Evolutionary conservation across 2,113 vertebrate species (phyloP).

Genomic region (Pitta sordida): DNA sequence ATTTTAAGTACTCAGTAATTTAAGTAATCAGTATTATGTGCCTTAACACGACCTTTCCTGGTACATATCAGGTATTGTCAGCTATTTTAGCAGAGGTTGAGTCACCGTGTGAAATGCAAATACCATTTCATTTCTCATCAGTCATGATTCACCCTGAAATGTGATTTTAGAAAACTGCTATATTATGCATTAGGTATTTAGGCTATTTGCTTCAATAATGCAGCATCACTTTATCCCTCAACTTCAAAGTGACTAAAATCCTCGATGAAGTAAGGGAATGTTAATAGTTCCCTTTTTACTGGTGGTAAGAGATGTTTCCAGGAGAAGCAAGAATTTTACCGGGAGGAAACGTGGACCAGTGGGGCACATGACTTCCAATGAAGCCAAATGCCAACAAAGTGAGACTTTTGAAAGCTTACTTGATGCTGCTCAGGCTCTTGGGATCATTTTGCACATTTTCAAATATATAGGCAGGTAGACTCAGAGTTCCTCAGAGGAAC

Average conservation of each 20-base stretch:
- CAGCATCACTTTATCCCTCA: not conserved
- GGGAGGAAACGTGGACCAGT: not conserved
- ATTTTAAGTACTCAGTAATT: not conserved
- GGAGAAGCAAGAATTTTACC: too few relatives aligned
- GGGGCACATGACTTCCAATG: fast-evolving
- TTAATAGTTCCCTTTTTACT: not conserved
- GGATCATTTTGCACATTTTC: not conserved
- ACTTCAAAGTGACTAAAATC: not conserved
- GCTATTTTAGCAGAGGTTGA: not conserved
- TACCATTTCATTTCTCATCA: not conserved
- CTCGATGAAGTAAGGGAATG: not conserved
- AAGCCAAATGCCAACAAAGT: not conserved
- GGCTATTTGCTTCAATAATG: not conserved
- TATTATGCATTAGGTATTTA: not conserved
- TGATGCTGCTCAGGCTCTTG: not conserved
- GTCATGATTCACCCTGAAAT: not conserved
- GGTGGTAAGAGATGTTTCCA: not conserved
- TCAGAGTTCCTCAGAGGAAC: not conserved
- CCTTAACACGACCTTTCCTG: not conserved
- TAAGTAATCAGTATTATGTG: not conserved
- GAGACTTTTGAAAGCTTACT: not conserved
- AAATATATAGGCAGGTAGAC: not conserved
- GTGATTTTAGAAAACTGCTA: not conserved
- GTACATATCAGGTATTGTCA: not conserved
- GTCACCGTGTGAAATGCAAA: not conserved